Evolutionary conservation across 2,113 vertebrate genomes (phyloP).

Genomic region (Aspiorhynchus laticeps): DNA sequence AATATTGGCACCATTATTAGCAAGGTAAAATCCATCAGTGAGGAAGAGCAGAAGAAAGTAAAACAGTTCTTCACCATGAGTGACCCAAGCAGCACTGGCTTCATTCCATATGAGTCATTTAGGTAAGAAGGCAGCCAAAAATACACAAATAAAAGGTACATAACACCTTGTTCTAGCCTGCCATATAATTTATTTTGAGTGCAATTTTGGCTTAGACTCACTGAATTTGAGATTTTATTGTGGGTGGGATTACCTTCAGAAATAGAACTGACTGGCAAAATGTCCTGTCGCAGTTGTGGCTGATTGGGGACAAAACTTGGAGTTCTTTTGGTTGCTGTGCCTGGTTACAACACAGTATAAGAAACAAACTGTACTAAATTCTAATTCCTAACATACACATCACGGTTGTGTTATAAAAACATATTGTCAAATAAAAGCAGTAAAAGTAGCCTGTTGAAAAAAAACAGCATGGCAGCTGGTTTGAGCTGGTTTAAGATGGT

Average conservation of each 20-base stretch:
- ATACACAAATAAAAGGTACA: constrained; percentile 5
- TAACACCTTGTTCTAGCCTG: constrained; percentile 1
- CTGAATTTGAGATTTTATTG: neutral
- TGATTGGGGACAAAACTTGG: neutral
- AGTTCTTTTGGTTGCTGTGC: neutral
- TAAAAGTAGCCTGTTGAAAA: neutral
- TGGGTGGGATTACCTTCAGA: neutral
- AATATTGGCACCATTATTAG: constrained; percentile 75
- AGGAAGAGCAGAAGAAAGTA: constrained; percentile 77
- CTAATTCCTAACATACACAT: neutral
- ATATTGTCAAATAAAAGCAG: neutral
- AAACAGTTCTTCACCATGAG: constrained; percentile 73
- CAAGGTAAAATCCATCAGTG: constrained; percentile 77
- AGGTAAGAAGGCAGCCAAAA: constrained; percentile 73
- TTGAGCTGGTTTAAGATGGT: too few relatives aligned
- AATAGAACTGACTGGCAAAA: neutral
- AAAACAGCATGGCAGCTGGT: too few relatives aligned
- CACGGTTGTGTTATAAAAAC: neutral
- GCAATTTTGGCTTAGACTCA: neutral
- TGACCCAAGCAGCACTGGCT: constrained; percentile 71
- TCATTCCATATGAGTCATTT: constrained; percentile 80
- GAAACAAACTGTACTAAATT: neutral
- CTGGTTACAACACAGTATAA: neutral
- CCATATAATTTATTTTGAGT: neutral
- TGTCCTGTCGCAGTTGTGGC: neutral